Evolutionary conservation across 1,140 invertebrate genomes (phyloP), one percentile per base, ranked within the genome.

Genomic region (Solenopsis fugax): DNA sequence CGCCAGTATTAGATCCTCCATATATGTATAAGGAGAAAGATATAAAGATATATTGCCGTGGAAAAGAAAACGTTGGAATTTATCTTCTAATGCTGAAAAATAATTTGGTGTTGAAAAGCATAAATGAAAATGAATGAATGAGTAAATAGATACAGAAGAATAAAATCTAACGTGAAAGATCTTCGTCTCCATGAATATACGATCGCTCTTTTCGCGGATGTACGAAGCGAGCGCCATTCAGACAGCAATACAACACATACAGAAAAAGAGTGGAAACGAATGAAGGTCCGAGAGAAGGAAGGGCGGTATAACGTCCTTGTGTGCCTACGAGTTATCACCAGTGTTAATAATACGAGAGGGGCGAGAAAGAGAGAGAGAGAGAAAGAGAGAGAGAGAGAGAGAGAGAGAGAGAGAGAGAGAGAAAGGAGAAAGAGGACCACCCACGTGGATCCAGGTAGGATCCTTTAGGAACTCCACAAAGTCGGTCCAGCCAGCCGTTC

Each of bases 311-410:
- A 65, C 76, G 60, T 65, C 76, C 34, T 71, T 45, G 84, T 86
- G 86, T 88, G 77, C 69, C 76, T 54, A 90, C 67, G 62, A 89
- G 86, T 90, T 92, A 92, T 93, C 91, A 91, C 89, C 84, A 87
- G 87, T 87, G 90, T 92, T 92, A 91, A 92, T 93, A 91, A 90
- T 88, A 89, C 73, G 80, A 89, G 77, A 87, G 73, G 58, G 71
- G 62, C 52, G 76, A 52, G 18, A 58, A 21, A 75, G 21, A 81
- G 52, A 71, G 21, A 81, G 56, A 71, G 29, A 56, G 34, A 52
- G 18, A 58, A 21, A 75, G 21, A 81, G 52, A 71, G 21, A 81
- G 56, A 71, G 29, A 56, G 34, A 29, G 29, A 29, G 80, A 89
- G 77, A 87, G 73, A 52, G 71, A 56, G 76, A 52, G 18, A 58